Base-by-base conservation (phyloP, 1,140 invertebrate species). In the Drosophila repletoides region DNA sequence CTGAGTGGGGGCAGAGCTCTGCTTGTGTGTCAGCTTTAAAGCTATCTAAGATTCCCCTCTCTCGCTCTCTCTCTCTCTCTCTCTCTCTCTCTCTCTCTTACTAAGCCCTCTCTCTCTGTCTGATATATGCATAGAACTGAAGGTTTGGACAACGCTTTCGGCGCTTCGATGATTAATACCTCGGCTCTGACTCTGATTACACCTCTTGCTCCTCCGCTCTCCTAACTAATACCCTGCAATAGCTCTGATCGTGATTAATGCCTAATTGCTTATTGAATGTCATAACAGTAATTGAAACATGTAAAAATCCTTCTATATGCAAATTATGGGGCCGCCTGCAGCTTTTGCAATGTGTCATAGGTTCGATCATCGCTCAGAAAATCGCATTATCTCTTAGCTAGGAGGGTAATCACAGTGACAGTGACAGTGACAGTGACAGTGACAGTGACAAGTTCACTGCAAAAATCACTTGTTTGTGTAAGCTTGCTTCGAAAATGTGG, bases 211-310 rank as follows among this genome's bases (percentile, higher is more conserved):
- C 14, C 14, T 26, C 22, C 6, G n/a, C 10, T 36, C 15, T 24
- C 24, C 34, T 34, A 43, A 38, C 51, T 33, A 52, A 41, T 41
- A 21, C 26, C 26, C 19, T 56, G 17, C 71, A 24, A 36, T 51
- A 48, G 51, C 72, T 60, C 41, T 55, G 51, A 60, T 64, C 53
- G 68, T 83, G 79, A 83, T 83, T 83, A 84, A 83, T 83, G 75
- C 74, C 74, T 75, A 83, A 83, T 83, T 83, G 79, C 74, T 74
- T 75, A 75, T 72, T 83, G 80, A 83, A 84, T 83, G 79, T 83
- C 80, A 83, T 83, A 83, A 84, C 74, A 83, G 79, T 83, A 84
- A 83, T 84, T 52, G 48, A 65, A 53, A 55, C 43, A 58, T 48
- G 38, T 29, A 43, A 81, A n/a, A 83, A 83, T 83, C 77, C 77